Base-by-base conservation (phyloP, 2,797 vertebrate species). In the Brachyalestes nurse region DNA sequence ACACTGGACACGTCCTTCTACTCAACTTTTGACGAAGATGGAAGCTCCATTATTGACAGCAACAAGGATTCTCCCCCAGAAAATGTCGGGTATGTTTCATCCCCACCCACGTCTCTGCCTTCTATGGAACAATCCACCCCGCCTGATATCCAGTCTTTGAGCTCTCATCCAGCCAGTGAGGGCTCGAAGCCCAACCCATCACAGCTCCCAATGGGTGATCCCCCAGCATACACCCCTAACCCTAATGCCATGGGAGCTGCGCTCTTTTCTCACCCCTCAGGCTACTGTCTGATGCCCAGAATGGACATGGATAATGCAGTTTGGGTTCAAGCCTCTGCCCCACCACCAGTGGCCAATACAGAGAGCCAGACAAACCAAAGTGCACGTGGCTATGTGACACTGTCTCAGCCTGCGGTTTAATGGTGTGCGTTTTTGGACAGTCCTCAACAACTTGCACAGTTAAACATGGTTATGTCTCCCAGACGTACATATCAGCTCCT, bases 231-330 rank as follows among this genome's bases (percentile, higher is more conserved):
- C 85, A 87, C 67, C 5, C 34, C 81, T 14, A 77, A 40, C 55
- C 34, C 79, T 5, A 77, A 80, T 42, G 58, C 23, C n/a, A 1
- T 75, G 80, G 88, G 87, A 58, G 78, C 84, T 2, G 82, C 14
- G 17, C 82, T 80, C n/a, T 23, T 66, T 65, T 13, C 82, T 17
- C 84, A 88, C 49, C 16, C 85, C 12, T 92, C 91, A 0, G 93
- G 91, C 1, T 93, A 94, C 87, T 94, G 88, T 82, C 76, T 84
- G 49, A 89, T 92, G 76, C 89, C 91, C n/a, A 57, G 73, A 38
- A 72, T 82, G 58, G 72, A 19, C 19, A 6, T 71, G 10, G 38
- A 7, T 14, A 66, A 61, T 77, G 60, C 53, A 47, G 73, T 28
- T 19, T 55, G 51, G 61, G 25, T 25, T 51, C 73, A 14, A 34